Base-by-base conservation (phyloP, 92 coral and sea anemone species). In the Siderastrea siderea region DNA sequence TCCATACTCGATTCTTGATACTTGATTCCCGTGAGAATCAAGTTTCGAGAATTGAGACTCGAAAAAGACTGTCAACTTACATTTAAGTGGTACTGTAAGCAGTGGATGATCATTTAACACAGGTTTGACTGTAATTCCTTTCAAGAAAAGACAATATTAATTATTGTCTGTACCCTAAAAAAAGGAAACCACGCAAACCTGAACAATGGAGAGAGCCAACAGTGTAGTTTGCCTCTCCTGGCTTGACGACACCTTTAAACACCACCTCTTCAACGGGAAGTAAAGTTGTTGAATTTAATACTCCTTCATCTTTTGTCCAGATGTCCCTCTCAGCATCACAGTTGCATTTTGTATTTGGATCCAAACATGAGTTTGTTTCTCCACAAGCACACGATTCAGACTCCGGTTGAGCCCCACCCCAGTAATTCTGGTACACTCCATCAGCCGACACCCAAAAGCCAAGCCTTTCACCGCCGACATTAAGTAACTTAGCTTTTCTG, bases 361-460 rank as follows among this genome's bases (percentile, higher is more conserved):
- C 88, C 58, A 78, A 47, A 78, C 98, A 95, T 13, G 74, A 86
- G 2, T 86, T 81, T 61, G 82, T 79, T 62, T 83, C 86, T 7
- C 94, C 91, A 89, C 98, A 95, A 6, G 96, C 96, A 74, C 98
- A 95, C 43, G 92, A 87, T 50, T 86, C 68, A 0, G 80, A 77
- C 17, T 80, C 80, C 1, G 94, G 90, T 5, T 71, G 58, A 16
- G 95, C 89, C 3, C 96, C 98, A 1, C 98, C 98, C 98, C 98
- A 95, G 81, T 93, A 95, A 64, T 91, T 71, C 67, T 89, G 78
- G 52, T 89, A 94, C 75, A 82, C 57, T n/a, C 94, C 93, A 80
- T 79, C 83, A 15, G 90, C 83, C 2, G 96, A 91, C 12, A 95
- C 98, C 98, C 98, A 95, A 46, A 84, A 83, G 9, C 98, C 98